Evolutionary conservation across 2,113 vertebrate genomes (phyloP).

Genomic region (Meriones unguiculatus): DNA sequence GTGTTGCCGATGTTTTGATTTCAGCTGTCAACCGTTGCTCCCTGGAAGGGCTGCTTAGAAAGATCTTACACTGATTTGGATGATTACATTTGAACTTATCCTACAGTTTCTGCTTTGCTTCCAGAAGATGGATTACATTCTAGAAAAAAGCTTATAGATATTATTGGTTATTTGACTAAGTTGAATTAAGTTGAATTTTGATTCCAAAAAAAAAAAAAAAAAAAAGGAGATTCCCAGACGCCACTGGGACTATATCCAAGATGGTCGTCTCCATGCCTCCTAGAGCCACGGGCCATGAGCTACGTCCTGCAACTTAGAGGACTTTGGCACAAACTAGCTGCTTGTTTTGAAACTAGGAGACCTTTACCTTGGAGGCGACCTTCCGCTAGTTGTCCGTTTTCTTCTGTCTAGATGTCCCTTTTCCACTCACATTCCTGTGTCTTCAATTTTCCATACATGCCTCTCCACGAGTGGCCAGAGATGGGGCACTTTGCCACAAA

Average conservation of each 20-base stretch:
- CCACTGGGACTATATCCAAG: not conserved
- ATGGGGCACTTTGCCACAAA: not conserved
- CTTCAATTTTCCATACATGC: not conserved
- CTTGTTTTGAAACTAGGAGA: not conserved
- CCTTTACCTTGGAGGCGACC: not conserved
- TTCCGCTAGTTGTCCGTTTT: not conserved
- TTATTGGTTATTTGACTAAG: not conserved
- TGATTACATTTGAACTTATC: not conserved
- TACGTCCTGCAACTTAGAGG: not conserved
- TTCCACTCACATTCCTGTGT: not conserved
- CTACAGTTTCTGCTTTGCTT: not conserved
- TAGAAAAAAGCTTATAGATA: not conserved
- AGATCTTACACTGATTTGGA: not conserved
- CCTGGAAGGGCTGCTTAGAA: not conserved
- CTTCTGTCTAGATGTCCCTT: not conserved
- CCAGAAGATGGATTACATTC: not conserved
- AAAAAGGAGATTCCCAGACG: not conserved
- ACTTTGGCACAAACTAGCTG: not conserved
- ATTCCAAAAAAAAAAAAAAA: too few species aligned
- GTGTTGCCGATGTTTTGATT: not conserved
- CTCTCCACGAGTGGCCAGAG: rapidly evolving
- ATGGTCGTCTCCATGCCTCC: not conserved
- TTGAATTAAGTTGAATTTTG: not conserved
- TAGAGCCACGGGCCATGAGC: not conserved
- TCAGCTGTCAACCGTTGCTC: not conserved